Evolutionary conservation across 2,797 vertebrate genomes (phyloP).

Genomic region (Parauchenoglanis punctatus): DNA sequence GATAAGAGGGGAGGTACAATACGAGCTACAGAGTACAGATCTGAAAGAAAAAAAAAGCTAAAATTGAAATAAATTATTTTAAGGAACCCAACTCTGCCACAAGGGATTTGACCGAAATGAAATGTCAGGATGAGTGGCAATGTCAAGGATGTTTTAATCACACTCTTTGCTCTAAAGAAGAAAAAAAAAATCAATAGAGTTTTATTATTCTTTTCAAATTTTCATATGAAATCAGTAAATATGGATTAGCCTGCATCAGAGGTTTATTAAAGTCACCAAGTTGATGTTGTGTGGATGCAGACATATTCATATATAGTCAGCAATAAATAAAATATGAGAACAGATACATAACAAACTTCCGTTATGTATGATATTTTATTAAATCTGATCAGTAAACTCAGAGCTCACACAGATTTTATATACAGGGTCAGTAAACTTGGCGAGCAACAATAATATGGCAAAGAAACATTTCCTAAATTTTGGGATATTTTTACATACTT

Average conservation of each 20-base stretch:
- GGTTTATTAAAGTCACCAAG: not conserved
- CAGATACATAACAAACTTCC: not conserved
- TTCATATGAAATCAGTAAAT: conserved; percentile 17
- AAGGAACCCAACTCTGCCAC: conserved; percentile 10
- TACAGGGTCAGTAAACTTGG: not conserved
- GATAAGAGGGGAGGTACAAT: conserved; percentile 44
- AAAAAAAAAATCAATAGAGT: not conserved
- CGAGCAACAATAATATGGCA: not conserved
- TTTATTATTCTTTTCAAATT: not conserved
- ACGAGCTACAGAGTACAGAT: conserved; percentile 41
- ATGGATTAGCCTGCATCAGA: not conserved
- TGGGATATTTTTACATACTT: not conserved
- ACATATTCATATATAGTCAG: not conserved
- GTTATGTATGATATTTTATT: not conserved
- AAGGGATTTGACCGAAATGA: conserved; percentile 9
- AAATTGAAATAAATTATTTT: conserved; percentile 45
- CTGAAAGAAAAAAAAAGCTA: conserved; percentile 24
- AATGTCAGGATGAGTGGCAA: conserved; percentile 44
- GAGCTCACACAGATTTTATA: not conserved
- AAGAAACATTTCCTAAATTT: not conserved
- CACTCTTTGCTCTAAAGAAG: not conserved
- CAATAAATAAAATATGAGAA: conserved; percentile 4
- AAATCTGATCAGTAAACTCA: not conserved
- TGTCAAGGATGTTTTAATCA: conserved; percentile 37
- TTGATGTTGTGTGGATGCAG: not conserved